phyloP scores from a whole-genome alignment of 92 coral and sea anemone genomes.

The Plumapathes pennacea region DNA sequence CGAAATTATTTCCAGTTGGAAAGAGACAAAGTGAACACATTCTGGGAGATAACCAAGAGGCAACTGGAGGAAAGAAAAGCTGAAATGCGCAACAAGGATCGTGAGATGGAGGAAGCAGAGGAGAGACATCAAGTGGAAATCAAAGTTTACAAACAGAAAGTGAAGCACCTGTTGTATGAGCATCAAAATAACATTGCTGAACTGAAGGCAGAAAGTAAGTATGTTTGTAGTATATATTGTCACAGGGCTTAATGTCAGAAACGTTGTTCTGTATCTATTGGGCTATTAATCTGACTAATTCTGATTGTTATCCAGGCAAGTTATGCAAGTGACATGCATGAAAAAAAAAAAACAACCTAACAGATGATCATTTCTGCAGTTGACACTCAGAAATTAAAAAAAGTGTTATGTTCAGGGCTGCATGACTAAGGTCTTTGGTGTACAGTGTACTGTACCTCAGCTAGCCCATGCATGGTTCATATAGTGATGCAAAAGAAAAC shows the following conservation, averaged over 20 bases:
- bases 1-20: conserved; percentile 95
- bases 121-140: conserved; percentile 98
- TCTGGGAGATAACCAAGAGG: conserved; percentile 96
- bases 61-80: conserved; percentile 93
- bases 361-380: too few relatives aligned
- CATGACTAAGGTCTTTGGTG: too few relatives aligned
- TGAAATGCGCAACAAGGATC: conserved; percentile 85
- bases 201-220: conserved; percentile 95
- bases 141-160: conserved; percentile 98
- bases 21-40: conserved; percentile 95
- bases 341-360: too few relatives aligned
- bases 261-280: too few relatives aligned
- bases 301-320: too few relatives aligned
- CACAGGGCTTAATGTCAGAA: neutral
- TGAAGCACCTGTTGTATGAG: conserved; percentile 91
- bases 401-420: too few relatives aligned
- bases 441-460: too few relatives aligned
- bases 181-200: conserved; percentile 98
- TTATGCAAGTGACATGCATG: too few relatives aligned
- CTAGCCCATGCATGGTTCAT: too few relatives aligned
- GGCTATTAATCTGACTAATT: too few relatives aligned
- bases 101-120: conserved; percentile 99
- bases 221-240: neutral
- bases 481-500: too few relatives aligned
- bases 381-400: too few relatives aligned